Conservation (phyloP, 2,113 vertebrate genomes). For the Gymnobelideus leadbeateri region DNA sequence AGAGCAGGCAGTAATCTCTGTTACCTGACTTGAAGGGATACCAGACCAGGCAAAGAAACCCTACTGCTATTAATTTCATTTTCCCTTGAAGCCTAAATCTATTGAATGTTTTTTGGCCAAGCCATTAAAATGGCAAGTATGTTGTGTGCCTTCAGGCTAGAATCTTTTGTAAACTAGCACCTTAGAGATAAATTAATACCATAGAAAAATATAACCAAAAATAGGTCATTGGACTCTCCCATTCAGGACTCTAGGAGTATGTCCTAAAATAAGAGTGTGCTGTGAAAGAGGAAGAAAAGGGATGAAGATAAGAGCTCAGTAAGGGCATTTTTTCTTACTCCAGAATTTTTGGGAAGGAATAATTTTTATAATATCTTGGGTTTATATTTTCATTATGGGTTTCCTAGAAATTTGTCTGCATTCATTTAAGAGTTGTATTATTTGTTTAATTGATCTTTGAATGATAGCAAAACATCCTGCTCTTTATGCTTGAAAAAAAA, state of each 20-base stretch:
- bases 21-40: background rate
- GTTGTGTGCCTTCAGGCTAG: background rate
- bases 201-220: background rate
- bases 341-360: too few relatives aligned
- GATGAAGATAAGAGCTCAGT: too few relatives aligned
- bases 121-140: background rate
- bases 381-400: background rate
- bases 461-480: background rate
- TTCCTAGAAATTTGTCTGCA: background rate
- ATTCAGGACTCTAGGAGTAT: background rate
- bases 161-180: background rate
- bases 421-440: background rate
- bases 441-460: background rate
- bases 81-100: background rate
- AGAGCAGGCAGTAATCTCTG: background rate
- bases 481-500: background rate
- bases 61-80: background rate
- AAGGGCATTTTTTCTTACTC: too few relatives aligned
- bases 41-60: too few relatives aligned
- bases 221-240: background rate
- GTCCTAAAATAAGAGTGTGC: background rate
- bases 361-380: too few relatives aligned
- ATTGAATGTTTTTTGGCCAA: background rate
- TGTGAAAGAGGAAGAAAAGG: too few relatives aligned
- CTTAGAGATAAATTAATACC: slow-evolving; percentile 5